Base-by-base conservation (phyloP, 2,888 invertebrate genomes). In the Lasioglossum morio region DNA sequence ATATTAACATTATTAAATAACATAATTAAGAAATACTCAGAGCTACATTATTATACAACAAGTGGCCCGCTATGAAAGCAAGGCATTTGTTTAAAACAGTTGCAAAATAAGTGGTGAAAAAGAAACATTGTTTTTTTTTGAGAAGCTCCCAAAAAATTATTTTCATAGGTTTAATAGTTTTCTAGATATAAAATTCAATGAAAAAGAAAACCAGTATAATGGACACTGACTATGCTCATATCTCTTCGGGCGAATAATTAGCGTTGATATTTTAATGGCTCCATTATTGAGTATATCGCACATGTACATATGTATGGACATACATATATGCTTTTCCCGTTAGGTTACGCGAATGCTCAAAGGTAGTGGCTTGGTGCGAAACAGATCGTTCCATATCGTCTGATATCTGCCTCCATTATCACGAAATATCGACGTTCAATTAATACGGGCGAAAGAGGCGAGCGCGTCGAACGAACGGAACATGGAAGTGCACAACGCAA, bases 211-310 rank as follows among this genome's bases (percentile, higher is more conserved):
- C 57, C 75, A 70, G 34, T 34, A 76, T 72, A 72, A 78, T 81
- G 81, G 34, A 57, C 34, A 27, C 19, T 19, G 69, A 46, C 57
- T 37, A 78, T 43, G 12, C 14, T 14, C 27, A 76, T 30, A 73
- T 30, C 40, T 43, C 69, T 63, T 19, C 46, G 46, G 34, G 69
- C 72, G 77, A 70, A 72, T 87, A 87, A 86, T 85, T 87, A 82
- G 43, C 82, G 70, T 23, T 77, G 86, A 87, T 86, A 84, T 86
- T 87, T 87, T 87, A 87, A 84, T 87, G 79, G 81, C 57, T 72
- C 75, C 82, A 86, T 83, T 85, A 88, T 73, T 66, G 43, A 81
- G 72, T 66, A 77, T 79, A 83, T 82, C 77, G 12, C 43, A 73
- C 82, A 37, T 63, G 73, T 46, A 77, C 46, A 75, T 63, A 34